Conservation (phyloP, 2,888 invertebrate species). For the Cephus pulcher region DNA sequence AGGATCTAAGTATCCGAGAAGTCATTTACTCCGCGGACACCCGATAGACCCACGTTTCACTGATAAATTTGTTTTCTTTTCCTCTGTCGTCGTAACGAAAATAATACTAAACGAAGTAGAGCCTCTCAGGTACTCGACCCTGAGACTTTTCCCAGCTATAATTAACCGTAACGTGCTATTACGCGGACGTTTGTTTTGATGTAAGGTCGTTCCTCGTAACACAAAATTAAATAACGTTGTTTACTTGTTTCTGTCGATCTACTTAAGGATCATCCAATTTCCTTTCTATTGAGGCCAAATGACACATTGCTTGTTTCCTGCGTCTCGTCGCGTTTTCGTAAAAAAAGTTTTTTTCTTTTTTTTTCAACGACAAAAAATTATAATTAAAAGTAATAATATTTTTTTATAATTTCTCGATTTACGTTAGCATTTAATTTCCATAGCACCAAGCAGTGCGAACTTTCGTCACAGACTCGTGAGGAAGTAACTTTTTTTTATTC, state of each 20-base stretch:
- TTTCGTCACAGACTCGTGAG: not conserved
- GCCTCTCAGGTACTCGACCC: not conserved
- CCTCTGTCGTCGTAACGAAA: not conserved
- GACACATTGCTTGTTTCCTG: not conserved
- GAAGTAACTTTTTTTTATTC: not conserved
- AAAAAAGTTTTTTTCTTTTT: not conserved
- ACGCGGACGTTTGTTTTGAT: not conserved
- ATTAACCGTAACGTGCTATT: not conserved
- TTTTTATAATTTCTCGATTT: not conserved
- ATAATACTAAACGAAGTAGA: not conserved
- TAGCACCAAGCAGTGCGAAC: not conserved
- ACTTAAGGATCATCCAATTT: not conserved
- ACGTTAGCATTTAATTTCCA: not conserved
- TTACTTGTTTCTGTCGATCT: not conserved
- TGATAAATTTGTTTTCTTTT: not conserved
- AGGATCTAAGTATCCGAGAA: not conserved
- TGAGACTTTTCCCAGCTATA: not conserved
- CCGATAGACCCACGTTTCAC: not conserved
- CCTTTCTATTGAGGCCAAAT: not conserved
- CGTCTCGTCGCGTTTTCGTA: not conserved
- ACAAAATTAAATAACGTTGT: not conserved
- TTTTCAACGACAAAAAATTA: too few species aligned
- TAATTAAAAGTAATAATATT: not conserved
- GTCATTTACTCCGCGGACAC: not conserved
- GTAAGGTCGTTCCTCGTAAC: not conserved